Conservation (phyloP, 2,888 invertebrate species). For the Neoascia interrupta region DNA sequence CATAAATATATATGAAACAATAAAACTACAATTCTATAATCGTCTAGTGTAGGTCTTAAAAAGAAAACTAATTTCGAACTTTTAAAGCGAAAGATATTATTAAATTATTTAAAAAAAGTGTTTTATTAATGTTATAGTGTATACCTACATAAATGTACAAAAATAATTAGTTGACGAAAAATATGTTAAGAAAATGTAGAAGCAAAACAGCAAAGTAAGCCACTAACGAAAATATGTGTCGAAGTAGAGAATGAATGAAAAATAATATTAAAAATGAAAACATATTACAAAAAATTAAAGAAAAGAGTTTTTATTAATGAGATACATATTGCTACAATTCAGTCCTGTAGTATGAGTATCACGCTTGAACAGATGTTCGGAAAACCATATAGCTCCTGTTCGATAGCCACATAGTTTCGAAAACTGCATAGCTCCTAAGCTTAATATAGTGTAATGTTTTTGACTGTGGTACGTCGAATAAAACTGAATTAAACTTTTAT, state of each 20-base stretch:
- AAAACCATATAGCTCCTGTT: no score
- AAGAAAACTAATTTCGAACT: slow-evolving; percentile 32
- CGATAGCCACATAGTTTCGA: no score
- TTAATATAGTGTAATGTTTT: no score
- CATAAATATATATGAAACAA: slow-evolving; percentile 17
- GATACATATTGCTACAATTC: no score
- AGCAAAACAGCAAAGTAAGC: slow-evolving; percentile 17
- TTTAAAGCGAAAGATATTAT: slow-evolving; percentile 21
- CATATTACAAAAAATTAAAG: slow-evolving; percentile 35
- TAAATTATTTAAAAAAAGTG: slow-evolving; percentile 4
- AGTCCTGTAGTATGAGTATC: no score
- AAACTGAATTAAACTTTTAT: no score
- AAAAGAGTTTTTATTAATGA: slow-evolving; percentile 4
- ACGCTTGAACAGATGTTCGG: no score
- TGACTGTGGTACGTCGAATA: no score
- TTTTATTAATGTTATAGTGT: slow-evolving; percentile 42
- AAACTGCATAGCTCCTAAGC: no score
- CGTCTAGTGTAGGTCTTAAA: not conserved
- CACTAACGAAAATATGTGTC: slow-evolving; percentile 21
- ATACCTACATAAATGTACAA: slow-evolving; percentile 66
- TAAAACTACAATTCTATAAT: slow-evolving; percentile 29
- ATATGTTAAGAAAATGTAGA: slow-evolving; percentile 7
- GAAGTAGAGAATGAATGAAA: slow-evolving; percentile 52
- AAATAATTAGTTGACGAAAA: no score
- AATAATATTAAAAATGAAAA: slow-evolving; percentile 29